Percentiles rank a stretch among this genome's conserved stretches.
These are phyloP conservation scores for Fringilla coelebs DNA, from an alignment of 2,797 vertebrate species.

Conservation along the genomic window DNA sequence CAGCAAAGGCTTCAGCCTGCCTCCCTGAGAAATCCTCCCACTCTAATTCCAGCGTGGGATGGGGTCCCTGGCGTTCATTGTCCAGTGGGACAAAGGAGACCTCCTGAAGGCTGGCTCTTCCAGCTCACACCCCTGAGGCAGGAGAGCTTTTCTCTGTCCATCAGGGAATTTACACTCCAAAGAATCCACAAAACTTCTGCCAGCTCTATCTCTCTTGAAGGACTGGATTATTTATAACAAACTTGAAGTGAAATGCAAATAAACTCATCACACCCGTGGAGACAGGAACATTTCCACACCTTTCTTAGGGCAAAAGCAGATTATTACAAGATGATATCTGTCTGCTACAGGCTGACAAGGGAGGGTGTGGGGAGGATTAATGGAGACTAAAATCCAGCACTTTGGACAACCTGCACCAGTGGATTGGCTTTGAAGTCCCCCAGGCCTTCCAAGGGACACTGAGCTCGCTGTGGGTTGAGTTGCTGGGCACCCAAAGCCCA, in stretches of 20 bases:
- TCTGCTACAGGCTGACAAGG: background rate
- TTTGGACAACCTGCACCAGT: background rate
- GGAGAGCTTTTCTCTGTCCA: background rate
- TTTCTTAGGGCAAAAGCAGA: background rate
- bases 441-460: background rate
- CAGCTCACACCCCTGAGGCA: background rate
- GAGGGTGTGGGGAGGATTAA: background rate
- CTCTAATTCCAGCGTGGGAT: fast-evolving
- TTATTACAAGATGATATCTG: background rate
- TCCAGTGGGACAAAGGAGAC: background rate
- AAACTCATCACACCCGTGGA: background rate
- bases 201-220: background rate
- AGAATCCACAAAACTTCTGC: background rate
- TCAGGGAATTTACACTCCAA: background rate
- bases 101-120: background rate
- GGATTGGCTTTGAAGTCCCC: background rate
- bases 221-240: background rate
- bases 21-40: background rate
- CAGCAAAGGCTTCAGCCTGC: background rate
- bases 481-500: background rate
- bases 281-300: background rate
- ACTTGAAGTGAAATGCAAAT: background rate
- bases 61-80: background rate
- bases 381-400: background rate
- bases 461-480: background rate